A percentile compares a stretch with the other conserved stretches of the same genome.
These are phyloP conservation scores for Cyphomyrmex costatus DNA, from an alignment of 1,140 invertebrate genomes.

Conservation along the genomic window DNA sequence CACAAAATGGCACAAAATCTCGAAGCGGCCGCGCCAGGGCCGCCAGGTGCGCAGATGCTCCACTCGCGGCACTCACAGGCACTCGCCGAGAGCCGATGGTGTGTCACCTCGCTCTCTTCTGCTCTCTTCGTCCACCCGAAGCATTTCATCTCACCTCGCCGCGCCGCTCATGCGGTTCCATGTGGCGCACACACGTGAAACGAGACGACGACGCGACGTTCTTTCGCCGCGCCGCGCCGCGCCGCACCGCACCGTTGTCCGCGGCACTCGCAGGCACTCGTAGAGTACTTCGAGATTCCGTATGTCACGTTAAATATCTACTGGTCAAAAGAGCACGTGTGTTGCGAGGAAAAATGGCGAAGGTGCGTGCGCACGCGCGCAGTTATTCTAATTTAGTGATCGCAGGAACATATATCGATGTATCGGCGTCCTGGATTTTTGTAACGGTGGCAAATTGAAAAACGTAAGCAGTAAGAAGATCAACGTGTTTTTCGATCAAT, in stretches of 20 bases:
- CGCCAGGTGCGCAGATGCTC: conserved; percentile 78
- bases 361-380: neutral
- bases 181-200: conserved; percentile 24
- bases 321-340: neutral
- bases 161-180: conserved; percentile 60
- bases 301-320: neutral
- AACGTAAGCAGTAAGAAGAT: no score
- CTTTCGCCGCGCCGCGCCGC: no score
- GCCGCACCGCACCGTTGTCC: neutral
- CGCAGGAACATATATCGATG: neutral
- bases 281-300: neutral
- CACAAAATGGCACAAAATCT: conserved; percentile 80
- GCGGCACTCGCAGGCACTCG: neutral
- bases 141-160: neutral
- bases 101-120: conserved; percentile 14
- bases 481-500: no score
- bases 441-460: no score
- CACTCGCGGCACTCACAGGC: no score
- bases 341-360: neutral
- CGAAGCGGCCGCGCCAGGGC: conserved; percentile 30
- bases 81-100: no score
- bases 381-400: no score
- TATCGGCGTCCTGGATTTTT: neutral
- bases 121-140: conserved; percentile 61
- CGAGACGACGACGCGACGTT: neutral